Conservation (phyloP, 2,888 invertebrate species). For the Perithous albicinctus region DNA sequence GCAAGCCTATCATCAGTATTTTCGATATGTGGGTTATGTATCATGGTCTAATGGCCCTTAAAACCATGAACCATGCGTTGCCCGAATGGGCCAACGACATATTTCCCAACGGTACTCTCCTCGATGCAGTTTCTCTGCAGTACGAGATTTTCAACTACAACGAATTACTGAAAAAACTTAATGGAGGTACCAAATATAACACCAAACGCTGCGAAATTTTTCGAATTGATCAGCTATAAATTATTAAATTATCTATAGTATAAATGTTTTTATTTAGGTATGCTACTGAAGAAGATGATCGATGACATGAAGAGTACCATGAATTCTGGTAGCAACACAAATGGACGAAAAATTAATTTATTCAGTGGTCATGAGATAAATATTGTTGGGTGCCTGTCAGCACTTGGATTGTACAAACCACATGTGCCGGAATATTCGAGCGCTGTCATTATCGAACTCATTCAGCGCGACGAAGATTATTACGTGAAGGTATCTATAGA, state of each 20-base stretch:
- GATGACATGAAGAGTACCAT: conserved; percentile 84
- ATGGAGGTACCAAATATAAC: conserved; percentile 85
- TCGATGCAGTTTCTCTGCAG: conserved; percentile 85
- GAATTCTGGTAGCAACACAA: conserved; percentile 32
- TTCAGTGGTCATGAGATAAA: conserved; percentile 89
- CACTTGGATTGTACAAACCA: conserved; percentile 86
- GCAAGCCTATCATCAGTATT: conserved; percentile 60
- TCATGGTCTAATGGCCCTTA: conserved; percentile 82
- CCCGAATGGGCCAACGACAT: conserved; percentile 87
- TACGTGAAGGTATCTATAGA: conserved; percentile 84
- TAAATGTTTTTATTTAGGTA: conserved; percentile 83
- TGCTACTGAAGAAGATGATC: conserved; percentile 85
- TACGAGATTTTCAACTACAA: conserved; percentile 87
- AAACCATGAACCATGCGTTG: conserved; percentile 85
- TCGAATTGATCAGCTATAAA: not conserved
- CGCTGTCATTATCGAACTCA: conserved; percentile 86
- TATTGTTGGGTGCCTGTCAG: conserved; percentile 87
- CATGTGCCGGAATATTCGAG: conserved; percentile 87
- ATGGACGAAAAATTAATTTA: conserved; percentile 84
- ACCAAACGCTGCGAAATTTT: too few relatives aligned
- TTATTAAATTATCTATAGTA: not conserved
- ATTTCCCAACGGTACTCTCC: conserved; percentile 85
- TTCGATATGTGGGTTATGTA: conserved; percentile 71
- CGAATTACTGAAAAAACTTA: conserved; percentile 85
- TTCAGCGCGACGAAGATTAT: conserved; percentile 78